These are phyloP conservation scores for Pelochelys cantorii DNA, from an alignment of 2,797 vertebrate species.

Conservation along the genomic window DNA sequence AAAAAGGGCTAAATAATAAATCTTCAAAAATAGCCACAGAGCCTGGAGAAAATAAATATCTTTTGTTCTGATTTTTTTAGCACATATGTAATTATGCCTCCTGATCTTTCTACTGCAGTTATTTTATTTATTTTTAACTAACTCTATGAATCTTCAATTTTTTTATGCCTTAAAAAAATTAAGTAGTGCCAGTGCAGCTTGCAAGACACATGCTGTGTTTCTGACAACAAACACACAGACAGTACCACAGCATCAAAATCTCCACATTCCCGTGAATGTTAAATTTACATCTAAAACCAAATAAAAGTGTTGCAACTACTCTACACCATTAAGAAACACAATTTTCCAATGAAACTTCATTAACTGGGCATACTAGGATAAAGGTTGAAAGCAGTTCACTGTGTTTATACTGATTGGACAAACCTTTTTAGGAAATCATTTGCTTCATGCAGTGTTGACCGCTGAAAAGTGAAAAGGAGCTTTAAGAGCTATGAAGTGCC, in stretches of 20 bases:
- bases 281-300: slow-evolving; percentile 56
- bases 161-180: slow-evolving; percentile 40
- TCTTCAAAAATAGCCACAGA: background rate
- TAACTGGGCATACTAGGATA: slow-evolving; percentile 39
- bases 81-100: slow-evolving; percentile 27
- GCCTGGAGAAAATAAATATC: background rate
- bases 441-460: background rate
- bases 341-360: slow-evolving; percentile 29
- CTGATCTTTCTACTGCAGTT: slow-evolving; percentile 28
- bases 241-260: slow-evolving; percentile 29
- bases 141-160: slow-evolving; percentile 40
- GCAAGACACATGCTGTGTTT: slow-evolving; percentile 13
- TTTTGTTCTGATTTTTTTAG: background rate
- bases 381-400: slow-evolving; percentile 45
- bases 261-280: slow-evolving; percentile 39
- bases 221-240: slow-evolving; percentile 37
- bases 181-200: slow-evolving; percentile 19
- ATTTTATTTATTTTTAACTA: slow-evolving; percentile 13
- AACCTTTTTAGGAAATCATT: slow-evolving; percentile 42
- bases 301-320: slow-evolving; percentile 54
- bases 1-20: background rate
- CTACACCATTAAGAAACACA: slow-evolving; percentile 53
- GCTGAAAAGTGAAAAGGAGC: background rate
- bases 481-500: background rate
- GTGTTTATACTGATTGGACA: background rate